A percentile compares a stretch with the other conserved stretches of the same genome.
phyloP scores from a whole-genome alignment of 30 jellyfish, hydroid and myxozoan genomes.

The Turritopsis rubra region DNA sequence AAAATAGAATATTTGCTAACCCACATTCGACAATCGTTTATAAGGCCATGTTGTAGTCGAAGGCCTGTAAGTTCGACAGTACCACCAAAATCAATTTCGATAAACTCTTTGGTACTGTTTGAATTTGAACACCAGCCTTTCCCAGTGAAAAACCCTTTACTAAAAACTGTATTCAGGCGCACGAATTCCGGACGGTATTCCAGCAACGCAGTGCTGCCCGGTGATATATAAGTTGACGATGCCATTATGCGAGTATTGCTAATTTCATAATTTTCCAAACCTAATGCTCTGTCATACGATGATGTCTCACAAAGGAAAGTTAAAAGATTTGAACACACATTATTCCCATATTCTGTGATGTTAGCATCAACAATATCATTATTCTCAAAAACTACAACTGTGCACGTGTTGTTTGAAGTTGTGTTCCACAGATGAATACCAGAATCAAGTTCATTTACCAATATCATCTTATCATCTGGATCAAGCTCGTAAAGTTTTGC shows the following conservation, averaged over 20 bases:
- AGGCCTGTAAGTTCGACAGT: slow-evolving; percentile 29
- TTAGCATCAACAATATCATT: neutral
- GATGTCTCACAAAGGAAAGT: slow-evolving; percentile 8
- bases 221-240: slow-evolving; percentile 32
- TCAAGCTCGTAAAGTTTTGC: slow-evolving; percentile 8
- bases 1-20: slow-evolving; percentile 21
- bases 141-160: slow-evolving; percentile 30
- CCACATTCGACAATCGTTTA: slow-evolving; percentile 44
- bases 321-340: neutral
- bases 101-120: slow-evolving; percentile 20
- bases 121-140: slow-evolving; percentile 68
- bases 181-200: slow-evolving; percentile 36
- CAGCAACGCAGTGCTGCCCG: slow-evolving; percentile 1
- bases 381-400: neutral
- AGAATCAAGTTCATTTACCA: neutral
- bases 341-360: neutral
- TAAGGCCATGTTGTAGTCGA: slow-evolving; percentile 39
- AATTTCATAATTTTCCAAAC: slow-evolving; percentile 23
- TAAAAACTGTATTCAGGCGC: slow-evolving; percentile 14
- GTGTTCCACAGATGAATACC: neutral
- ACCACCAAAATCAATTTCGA: slow-evolving; percentile 29
- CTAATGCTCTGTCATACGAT: neutral
- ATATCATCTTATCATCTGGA: neutral
- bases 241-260: slow-evolving; percentile 27
- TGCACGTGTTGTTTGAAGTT: neutral